Evolutionary conservation across 2,888 invertebrate species (phyloP).

Genomic region (Epinotia ramella): DNA sequence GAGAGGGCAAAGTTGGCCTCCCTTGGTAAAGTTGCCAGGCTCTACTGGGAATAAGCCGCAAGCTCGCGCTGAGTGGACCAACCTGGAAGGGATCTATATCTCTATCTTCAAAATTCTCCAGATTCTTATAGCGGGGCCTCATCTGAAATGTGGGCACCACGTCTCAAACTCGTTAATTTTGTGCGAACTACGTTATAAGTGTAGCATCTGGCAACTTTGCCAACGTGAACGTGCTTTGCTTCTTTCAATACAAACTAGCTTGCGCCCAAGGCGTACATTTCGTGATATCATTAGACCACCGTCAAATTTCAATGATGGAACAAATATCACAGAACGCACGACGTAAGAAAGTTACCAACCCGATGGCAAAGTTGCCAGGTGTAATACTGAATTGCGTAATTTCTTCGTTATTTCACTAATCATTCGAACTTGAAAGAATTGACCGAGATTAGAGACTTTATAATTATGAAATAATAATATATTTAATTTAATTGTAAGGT

Average conservation of each 20-base stretch:
- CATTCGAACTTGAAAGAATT: background rate
- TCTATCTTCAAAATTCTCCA: constrained; percentile 78
- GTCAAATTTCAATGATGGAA: background rate
- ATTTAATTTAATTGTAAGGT: background rate
- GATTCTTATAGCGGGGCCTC: constrained; percentile 72
- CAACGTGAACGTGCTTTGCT: background rate
- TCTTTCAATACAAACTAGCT: background rate
- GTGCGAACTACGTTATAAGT: constrained; percentile 3
- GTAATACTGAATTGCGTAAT: background rate
- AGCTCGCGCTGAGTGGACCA: constrained; percentile 55
- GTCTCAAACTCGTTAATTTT: constrained; percentile 48
- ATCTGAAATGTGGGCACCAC: constrained; percentile 69
- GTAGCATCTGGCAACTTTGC: constrained; percentile 14
- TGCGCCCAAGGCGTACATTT: background rate
- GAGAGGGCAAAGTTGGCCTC: background rate
- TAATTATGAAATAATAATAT: too few species aligned
- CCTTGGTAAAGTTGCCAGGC: constrained; percentile 37
- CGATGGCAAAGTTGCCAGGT: constrained; percentile 10
- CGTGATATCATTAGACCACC: background rate
- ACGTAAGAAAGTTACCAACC: background rate
- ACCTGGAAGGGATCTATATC: constrained; percentile 74
- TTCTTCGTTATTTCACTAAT: background rate
- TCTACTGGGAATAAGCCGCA: constrained; percentile 30
- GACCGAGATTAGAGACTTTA: background rate
- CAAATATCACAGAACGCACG: background rate